These are phyloP conservation scores for Gorsachius magnificus DNA, from an alignment of 2,797 vertebrate species.

Conservation along the genomic window DNA sequence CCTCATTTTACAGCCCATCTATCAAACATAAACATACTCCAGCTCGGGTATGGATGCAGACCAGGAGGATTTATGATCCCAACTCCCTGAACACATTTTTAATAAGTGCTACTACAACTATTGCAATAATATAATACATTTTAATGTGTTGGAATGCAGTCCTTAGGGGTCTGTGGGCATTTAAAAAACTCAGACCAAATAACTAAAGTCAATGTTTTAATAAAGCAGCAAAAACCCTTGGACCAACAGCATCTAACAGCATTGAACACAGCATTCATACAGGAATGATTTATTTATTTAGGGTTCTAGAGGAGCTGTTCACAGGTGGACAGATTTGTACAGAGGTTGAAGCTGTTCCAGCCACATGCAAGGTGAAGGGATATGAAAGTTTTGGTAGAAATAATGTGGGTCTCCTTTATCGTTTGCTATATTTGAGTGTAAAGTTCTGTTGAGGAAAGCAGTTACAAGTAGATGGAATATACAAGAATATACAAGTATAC, in stretches of 20 bases:
- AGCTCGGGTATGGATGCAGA: neutral
- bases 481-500: too few species aligned
- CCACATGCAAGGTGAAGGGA: neutral
- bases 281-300: neutral
- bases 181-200: neutral
- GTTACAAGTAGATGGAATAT: neutral
- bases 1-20: conserved; percentile 53
- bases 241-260: neutral
- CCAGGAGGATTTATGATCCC: conserved; percentile 39
- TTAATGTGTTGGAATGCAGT: conserved; percentile 40
- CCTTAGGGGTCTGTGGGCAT: neutral
- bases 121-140: conserved; percentile 43
- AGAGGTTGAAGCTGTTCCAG: neutral
- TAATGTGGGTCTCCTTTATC: neutral
- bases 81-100: conserved; percentile 40
- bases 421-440: neutral
- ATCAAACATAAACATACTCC: conserved; percentile 25
- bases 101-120: conserved; percentile 53
- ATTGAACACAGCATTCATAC: neutral
- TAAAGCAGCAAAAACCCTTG: neutral
- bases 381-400: neutral
- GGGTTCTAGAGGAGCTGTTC: neutral
- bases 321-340: neutral
- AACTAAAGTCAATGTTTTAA: neutral
- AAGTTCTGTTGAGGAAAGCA: neutral